Percentiles rank a stretch among this genome's conserved stretches.
These are phyloP conservation scores for Platichthys stellatus DNA, from an alignment of 2,113 vertebrate species.

Conservation along the genomic window DNA sequence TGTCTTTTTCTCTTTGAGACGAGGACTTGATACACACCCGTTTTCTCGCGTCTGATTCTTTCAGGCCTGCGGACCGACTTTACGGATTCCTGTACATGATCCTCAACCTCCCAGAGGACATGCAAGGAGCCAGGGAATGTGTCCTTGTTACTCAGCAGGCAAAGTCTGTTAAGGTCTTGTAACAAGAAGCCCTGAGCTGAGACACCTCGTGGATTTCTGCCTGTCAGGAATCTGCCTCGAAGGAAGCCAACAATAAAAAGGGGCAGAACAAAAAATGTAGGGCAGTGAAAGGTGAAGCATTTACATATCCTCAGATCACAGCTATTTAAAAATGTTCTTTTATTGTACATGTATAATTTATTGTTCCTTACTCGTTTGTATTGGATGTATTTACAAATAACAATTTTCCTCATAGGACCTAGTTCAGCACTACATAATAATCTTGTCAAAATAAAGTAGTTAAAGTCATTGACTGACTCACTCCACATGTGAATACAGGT, in stretches of 20 bases:
- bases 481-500: background rate
- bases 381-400: background rate
- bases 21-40: slow-evolving; percentile 4
- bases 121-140: slow-evolving; percentile 69
- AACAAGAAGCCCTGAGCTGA: slow-evolving; percentile 64
- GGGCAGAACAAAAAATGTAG: slow-evolving; percentile 32
- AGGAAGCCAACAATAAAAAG: slow-evolving; percentile 6
- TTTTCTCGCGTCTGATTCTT: slow-evolving; percentile 14
- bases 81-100: slow-evolving; percentile 56
- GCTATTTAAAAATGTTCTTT: background rate
- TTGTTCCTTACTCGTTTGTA: background rate
- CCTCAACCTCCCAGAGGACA: slow-evolving; percentile 57
- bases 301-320: background rate
- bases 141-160: slow-evolving; percentile 67
- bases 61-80: slow-evolving; percentile 23
- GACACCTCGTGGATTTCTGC: slow-evolving; percentile 50
- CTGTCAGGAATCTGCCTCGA: slow-evolving; percentile 29
- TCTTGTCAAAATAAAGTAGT: too few relatives aligned
- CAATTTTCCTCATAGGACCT: too few relatives aligned
- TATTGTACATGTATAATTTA: background rate
- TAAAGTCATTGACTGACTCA: too few relatives aligned
- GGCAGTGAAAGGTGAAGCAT: slow-evolving; percentile 1
- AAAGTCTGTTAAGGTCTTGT: slow-evolving; percentile 67
- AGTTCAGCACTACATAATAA: too few relatives aligned
- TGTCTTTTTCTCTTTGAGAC: background rate